phyloP scores from a whole-genome alignment of 2,888 invertebrate species.

The Noctuana brunneofusca region DNA sequence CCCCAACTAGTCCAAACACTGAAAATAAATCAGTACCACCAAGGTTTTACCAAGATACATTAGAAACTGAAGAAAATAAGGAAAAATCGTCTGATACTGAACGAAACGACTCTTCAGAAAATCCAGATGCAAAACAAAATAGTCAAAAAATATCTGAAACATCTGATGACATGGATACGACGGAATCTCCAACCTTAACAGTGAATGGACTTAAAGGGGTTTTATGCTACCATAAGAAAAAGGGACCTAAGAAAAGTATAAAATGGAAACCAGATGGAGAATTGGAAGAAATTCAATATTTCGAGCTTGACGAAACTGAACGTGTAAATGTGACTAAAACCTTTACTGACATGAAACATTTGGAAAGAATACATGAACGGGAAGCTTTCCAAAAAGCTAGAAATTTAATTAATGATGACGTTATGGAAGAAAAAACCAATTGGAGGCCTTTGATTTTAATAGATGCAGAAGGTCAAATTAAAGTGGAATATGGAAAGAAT shows the following conservation, averaged over 20 bases:
- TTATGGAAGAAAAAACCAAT: constrained; percentile 90
- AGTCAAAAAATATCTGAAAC: constrained; percentile 44
- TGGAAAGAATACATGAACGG: constrained; percentile 93
- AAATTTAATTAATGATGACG: constrained; percentile 89
- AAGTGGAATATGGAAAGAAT: constrained; percentile 87
- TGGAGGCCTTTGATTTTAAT: constrained; percentile 90
- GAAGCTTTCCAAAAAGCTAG: constrained; percentile 91
- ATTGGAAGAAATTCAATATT: constrained; percentile 92
- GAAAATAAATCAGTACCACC: constrained; percentile 83
- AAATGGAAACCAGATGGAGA: constrained; percentile 92
- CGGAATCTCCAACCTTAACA: constrained; percentile 71
- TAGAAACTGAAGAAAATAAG: constrained; percentile 87
- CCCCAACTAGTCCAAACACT: constrained; percentile 72
- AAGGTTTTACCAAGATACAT: constrained; percentile 95
- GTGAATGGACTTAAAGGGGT: constrained; percentile 88
- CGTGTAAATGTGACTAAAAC: constrained; percentile 96
- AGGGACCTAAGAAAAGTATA: constrained; percentile 90
- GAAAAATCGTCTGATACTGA: constrained; percentile 59
- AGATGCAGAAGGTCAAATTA: constrained; percentile 85
- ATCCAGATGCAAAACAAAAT: constrained; percentile 43
- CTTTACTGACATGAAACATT: constrained; percentile 95
- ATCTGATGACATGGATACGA: constrained; percentile 60
- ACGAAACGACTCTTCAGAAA: constrained; percentile 55
- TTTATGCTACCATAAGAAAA: constrained; percentile 87
- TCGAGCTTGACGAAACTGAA: constrained; percentile 97